These are phyloP conservation scores for Eilema caniola DNA, from an alignment of 2,888 invertebrate species.

Conservation along the genomic window DNA sequence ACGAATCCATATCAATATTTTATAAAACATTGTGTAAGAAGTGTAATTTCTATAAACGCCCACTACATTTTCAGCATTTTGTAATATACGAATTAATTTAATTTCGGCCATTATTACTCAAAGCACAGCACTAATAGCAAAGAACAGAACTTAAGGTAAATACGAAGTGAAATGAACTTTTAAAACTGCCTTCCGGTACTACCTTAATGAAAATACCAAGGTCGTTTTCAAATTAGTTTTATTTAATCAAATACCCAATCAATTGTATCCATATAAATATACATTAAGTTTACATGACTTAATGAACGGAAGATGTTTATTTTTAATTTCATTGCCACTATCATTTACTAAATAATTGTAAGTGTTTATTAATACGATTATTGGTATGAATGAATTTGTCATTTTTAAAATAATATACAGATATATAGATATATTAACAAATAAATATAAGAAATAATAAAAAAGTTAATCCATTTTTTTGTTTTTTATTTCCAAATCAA, in stretches of 20 bases:
- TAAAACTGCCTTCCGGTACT: background rate
- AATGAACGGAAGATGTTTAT: background rate
- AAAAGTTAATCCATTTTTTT: too few relatives aligned
- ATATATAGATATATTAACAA: too few relatives aligned
- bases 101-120: background rate
- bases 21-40: background rate
- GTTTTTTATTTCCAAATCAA: too few relatives aligned
- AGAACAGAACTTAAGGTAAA: background rate
- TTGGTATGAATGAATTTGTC: too few relatives aligned
- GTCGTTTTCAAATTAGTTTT: background rate
- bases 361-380: too few relatives aligned
- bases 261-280: background rate
- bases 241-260: background rate
- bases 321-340: too few relatives aligned
- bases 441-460: too few relatives aligned
- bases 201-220: background rate
- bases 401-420: too few relatives aligned
- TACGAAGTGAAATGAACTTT: background rate
- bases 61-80: background rate
- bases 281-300: background rate
- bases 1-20: constrained; percentile 10
- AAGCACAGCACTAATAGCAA: background rate
- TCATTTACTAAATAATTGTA: too few relatives aligned
- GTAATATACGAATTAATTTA: background rate
- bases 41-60: background rate